These are phyloP conservation scores for Poicephalus gulielmi DNA, from an alignment of 2,113 vertebrate species.

Conservation along the genomic window DNA sequence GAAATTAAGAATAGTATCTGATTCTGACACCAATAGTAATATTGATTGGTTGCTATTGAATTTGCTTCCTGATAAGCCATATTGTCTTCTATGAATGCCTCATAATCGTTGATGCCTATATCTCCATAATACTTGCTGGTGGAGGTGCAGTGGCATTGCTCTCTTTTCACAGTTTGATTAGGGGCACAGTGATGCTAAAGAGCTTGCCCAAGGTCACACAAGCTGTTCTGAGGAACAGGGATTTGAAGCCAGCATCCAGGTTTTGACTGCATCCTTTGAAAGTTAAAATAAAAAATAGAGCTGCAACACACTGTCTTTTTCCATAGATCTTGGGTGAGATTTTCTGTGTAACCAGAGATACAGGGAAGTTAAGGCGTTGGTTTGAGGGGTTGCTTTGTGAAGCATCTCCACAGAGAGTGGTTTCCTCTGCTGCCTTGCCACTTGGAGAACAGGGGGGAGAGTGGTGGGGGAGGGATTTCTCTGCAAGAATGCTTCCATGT, in stretches of 20 bases:
- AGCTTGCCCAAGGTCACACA: not conserved
- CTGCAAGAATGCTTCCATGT: not conserved
- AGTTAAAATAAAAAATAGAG: not conserved
- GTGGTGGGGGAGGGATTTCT: not conserved
- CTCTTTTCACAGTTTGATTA: not conserved
- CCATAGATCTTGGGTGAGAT: not conserved
- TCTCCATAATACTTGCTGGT: not conserved
- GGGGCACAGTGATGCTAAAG: not conserved
- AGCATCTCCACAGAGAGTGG: not conserved
- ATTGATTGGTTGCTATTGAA: not conserved
- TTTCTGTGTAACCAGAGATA: not conserved
- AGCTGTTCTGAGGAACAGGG: not conserved
- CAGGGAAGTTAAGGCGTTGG: not conserved
- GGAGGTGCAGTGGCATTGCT: not conserved
- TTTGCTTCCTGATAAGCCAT: not conserved
- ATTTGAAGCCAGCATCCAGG: not conserved
- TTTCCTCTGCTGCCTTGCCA: not conserved
- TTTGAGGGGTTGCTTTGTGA: not conserved
- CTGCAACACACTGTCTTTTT: not conserved
- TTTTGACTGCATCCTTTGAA: not conserved
- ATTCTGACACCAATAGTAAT: not conserved
- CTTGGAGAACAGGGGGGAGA: not conserved
- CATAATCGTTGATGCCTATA: not conserved
- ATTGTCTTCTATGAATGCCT: not conserved
- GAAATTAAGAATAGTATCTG: not conserved